Percentiles rank a stretch among this genome's conserved stretches.
Conservation (phyloP, 1,140 invertebrate genomes). For the Battus philenor region DNA sequence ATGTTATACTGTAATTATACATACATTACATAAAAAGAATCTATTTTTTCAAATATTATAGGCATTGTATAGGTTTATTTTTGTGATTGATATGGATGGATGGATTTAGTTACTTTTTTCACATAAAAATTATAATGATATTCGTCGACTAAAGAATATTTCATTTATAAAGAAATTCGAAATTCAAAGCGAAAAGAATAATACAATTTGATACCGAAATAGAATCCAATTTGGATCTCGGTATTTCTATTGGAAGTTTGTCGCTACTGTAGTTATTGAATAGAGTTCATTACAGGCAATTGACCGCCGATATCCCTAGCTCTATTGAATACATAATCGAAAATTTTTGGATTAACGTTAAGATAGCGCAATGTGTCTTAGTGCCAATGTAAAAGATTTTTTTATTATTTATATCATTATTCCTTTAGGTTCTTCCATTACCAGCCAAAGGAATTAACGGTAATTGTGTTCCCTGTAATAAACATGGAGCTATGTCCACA, state of each 20-base stretch:
- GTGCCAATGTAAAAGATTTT: too few species aligned
- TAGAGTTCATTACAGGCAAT: slow-evolving; percentile 10
- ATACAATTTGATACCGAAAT: not conserved
- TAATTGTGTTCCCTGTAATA: too few species aligned
- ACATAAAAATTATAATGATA: not conserved
- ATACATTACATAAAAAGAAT: too few species aligned
- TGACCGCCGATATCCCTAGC: slow-evolving; percentile 3
- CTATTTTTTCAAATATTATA: too few species aligned
- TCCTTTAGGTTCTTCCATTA: too few species aligned
- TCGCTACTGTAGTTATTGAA: slow-evolving; percentile 14
- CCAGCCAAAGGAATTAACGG: too few species aligned
- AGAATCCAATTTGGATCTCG: not conserved
- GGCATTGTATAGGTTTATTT: too few species aligned
- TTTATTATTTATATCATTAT: too few species aligned
- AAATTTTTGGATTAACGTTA: slow-evolving; percentile 3
- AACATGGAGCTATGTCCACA: too few species aligned
- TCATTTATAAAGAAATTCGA: too few species aligned
- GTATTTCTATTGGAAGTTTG: slow-evolving; percentile 7
- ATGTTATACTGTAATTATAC: not conserved
- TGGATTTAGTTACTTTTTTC: not conserved
- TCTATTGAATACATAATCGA: slow-evolving; percentile 7
- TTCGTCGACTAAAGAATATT: not conserved
- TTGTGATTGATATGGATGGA: too few species aligned
- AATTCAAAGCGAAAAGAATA: not conserved
- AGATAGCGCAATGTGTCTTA: too few species aligned